Conservation (phyloP, 2,888 invertebrate species). For the Aleiodes leptofemur region DNA sequence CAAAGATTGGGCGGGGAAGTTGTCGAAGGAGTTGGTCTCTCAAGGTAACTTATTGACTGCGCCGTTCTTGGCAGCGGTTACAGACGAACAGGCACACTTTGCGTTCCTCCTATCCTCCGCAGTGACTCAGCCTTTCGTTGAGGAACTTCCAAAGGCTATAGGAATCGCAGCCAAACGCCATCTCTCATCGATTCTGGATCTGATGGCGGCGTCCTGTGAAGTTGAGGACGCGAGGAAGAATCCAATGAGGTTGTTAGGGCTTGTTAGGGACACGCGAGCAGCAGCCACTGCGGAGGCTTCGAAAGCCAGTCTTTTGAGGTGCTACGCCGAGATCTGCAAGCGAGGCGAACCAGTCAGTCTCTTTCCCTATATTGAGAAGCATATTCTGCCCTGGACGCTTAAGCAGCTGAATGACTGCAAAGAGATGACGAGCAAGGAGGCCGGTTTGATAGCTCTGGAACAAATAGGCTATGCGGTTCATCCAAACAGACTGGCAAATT, state of each 20-base stretch:
- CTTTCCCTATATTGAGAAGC: conserved; percentile 60
- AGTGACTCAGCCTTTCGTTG: conserved; percentile 56
- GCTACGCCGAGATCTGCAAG: conserved; percentile 67
- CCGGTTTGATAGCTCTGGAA: conserved; percentile 67
- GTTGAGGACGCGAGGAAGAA: conserved; percentile 64
- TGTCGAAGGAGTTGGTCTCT: conserved; percentile 64
- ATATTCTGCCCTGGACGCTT: conserved; percentile 68
- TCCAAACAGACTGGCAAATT: conserved; percentile 61
- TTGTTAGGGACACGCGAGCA: conserved; percentile 67
- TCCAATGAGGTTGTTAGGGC: conserved; percentile 66
- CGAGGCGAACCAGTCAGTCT: conserved; percentile 59
- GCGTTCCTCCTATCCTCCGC: conserved; percentile 61
- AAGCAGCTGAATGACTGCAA: conserved; percentile 66
- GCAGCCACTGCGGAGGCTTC: conserved; percentile 67
- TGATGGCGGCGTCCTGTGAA: conserved; percentile 65
- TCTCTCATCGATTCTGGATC: conserved; percentile 59
- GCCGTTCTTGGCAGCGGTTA: conserved; percentile 64
- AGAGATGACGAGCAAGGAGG: conserved; percentile 64
- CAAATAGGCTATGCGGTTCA: conserved; percentile 67
- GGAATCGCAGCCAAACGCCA: conserved; percentile 67
- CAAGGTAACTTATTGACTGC: conserved; percentile 57
- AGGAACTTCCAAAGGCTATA: conserved; percentile 65
- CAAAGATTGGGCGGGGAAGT: conserved; percentile 64
- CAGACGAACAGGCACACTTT: conserved; percentile 62
- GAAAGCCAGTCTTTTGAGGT: conserved; percentile 65